Evolutionary conservation across 2,113 vertebrate genomes (phyloP).

Genomic region (Sciurus niger): DNA sequence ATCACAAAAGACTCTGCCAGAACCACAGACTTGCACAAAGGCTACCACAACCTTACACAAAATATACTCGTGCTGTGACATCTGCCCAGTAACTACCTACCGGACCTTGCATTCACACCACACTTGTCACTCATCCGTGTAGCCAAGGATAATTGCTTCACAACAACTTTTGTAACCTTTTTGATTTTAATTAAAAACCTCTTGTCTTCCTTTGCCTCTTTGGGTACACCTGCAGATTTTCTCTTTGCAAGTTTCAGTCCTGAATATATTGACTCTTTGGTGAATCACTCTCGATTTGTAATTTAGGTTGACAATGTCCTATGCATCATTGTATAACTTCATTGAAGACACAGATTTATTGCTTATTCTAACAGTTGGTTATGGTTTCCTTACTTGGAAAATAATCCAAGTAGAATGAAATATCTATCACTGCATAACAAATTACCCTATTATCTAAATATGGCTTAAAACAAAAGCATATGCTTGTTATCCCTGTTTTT

Average conservation of each 20-base stretch:
- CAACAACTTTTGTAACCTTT: not conserved
- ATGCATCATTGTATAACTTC: constrained; percentile 53
- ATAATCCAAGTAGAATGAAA: constrained; percentile 61
- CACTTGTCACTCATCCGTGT: not conserved
- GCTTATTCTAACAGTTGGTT: constrained; percentile 50
- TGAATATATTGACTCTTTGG: not conserved
- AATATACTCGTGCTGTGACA: not conserved
- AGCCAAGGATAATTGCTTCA: not conserved
- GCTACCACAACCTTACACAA: not conserved
- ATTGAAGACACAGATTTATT: constrained; percentile 57
- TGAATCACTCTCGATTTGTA: not conserved
- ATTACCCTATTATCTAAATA: not conserved
- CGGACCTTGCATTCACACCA: not conserved
- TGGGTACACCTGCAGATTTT: not conserved
- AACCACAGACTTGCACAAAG: not conserved
- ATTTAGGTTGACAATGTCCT: not conserved
- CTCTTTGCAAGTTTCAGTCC: not conserved
- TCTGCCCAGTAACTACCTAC: not conserved
- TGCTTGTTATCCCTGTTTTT: constrained; percentile 41
- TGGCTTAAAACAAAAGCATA: constrained; percentile 35
- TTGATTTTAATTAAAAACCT: not conserved
- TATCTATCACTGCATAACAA: not conserved
- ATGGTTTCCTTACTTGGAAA: constrained; percentile 58
- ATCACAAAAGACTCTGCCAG: not conserved
- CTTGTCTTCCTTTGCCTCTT: not conserved